phyloP scores from a whole-genome alignment of 2,113 vertebrate genomes.

The Takifugu bimaculatus region DNA sequence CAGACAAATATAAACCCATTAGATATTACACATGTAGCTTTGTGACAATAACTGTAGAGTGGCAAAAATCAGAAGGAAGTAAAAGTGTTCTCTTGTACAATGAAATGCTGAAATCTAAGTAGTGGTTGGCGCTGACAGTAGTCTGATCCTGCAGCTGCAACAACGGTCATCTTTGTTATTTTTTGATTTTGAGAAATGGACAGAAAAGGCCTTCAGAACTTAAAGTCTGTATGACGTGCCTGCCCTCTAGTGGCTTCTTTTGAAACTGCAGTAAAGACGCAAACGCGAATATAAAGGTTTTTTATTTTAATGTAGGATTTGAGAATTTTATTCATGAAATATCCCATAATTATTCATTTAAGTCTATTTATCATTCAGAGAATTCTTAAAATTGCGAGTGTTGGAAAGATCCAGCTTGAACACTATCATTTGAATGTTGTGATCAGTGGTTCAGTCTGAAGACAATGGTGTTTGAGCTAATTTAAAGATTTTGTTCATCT shows the following conservation, averaged over 20 bases:
- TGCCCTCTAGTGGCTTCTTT: slow-evolving; percentile 36
- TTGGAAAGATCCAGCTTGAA: background rate
- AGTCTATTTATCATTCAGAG: slow-evolving; percentile 2
- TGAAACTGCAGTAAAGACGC: background rate
- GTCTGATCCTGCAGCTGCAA: no score
- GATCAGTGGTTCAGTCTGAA: background rate
- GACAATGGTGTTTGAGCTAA: slow-evolving; percentile 1
- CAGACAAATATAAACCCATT: no score
- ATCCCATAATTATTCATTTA: background rate
- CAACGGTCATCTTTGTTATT: background rate
- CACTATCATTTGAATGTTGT: background rate
- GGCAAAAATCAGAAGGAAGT: background rate
- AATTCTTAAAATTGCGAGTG: background rate
- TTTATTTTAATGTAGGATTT: background rate
- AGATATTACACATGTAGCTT: slow-evolving; percentile 29
- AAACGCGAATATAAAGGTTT: background rate
- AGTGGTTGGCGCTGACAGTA: no score
- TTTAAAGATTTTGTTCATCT: background rate
- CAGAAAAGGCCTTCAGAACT: background rate
- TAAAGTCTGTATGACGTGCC: background rate
- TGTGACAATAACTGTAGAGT: slow-evolving; percentile 63
- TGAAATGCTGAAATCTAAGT: no score
- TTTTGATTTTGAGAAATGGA: background rate
- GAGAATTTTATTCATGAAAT: background rate
- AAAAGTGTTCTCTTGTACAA: background rate